Evolutionary conservation across 2,113 vertebrate species (phyloP).

Genomic region (Barbus barbus): DNA sequence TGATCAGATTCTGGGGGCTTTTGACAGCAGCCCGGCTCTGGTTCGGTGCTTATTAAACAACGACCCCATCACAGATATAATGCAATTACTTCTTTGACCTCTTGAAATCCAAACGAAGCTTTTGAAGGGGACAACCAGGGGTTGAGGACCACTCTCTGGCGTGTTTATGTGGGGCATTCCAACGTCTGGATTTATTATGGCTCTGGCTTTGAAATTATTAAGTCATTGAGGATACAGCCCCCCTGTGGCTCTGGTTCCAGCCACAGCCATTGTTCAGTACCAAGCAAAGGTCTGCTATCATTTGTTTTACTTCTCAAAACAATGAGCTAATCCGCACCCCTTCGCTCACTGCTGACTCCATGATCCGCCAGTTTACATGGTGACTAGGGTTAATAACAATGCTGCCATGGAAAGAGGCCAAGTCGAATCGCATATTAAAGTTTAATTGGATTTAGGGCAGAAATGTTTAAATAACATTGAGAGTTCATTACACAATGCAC

Average conservation of each 20-base stretch:
- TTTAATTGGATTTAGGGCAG: constrained; percentile 47
- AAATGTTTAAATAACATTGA: constrained; percentile 29
- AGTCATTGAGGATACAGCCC: constrained; percentile 64
- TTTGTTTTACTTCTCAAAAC: constrained; percentile 65
- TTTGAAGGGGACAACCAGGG: constrained; percentile 27
- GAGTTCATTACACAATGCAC: background rate
- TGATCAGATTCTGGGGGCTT: background rate
- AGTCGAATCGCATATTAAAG: constrained; percentile 42
- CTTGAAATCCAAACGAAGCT: constrained; percentile 38
- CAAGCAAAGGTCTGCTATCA: constrained; percentile 50
- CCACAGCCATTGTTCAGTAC: constrained; percentile 59
- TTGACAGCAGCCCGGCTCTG: constrained; percentile 29
- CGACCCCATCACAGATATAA: constrained; percentile 1
- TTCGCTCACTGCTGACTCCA: constrained; percentile 54
- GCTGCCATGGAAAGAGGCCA: constrained; percentile 46
- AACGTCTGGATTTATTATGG: constrained; percentile 60
- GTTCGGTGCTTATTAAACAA: constrained; percentile 11
- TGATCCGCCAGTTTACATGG: constrained; percentile 55
- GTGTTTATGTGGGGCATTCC: constrained; percentile 54
- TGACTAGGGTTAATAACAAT: constrained; percentile 56
- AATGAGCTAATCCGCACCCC: constrained; percentile 59
- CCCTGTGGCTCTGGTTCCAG: constrained; percentile 54
- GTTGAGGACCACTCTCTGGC: background rate
- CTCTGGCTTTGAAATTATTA: constrained; percentile 47
- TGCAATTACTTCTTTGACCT: constrained; percentile 37